These are phyloP conservation scores for Mimas tiliae DNA, from an alignment of 2,888 invertebrate genomes.

Conservation along the genomic window DNA sequence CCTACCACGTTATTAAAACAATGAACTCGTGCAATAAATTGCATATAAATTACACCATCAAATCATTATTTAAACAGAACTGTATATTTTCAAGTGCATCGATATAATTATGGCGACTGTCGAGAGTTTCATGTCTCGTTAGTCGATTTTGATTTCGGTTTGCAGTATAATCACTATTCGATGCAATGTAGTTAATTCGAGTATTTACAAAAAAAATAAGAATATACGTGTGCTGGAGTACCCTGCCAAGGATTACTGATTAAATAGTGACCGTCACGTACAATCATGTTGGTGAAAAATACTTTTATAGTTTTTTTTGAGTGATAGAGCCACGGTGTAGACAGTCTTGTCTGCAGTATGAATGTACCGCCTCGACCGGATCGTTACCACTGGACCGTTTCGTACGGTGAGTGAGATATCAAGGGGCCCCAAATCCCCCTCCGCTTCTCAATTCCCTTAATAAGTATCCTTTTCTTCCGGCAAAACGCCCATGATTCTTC, in stretches of 20 bases:
- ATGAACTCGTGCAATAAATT: not conserved
- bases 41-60: constrained; percentile 7
- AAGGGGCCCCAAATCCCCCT: too few relatives aligned
- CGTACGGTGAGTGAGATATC: too few relatives aligned
- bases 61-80: constrained; percentile 2
- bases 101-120: constrained; percentile 11
- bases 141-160: constrained; percentile 19
- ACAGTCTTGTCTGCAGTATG: too few relatives aligned
- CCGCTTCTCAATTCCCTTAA: too few relatives aligned
- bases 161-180: constrained; percentile 6
- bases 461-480: too few relatives aligned
- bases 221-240: not conserved
- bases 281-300: too few relatives aligned
- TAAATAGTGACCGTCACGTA: too few relatives aligned
- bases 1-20: constrained; percentile 1
- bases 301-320: too few relatives aligned
- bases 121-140: constrained; percentile 18
- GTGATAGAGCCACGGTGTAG: too few relatives aligned
- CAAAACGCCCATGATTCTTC: too few relatives aligned
- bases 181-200: constrained; percentile 2
- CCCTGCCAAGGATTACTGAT: not conserved
- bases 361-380: too few relatives aligned
- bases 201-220: not conserved
- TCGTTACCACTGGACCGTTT: too few relatives aligned
- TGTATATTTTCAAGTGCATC: constrained; percentile 7